phyloP scores from a whole-genome alignment of 2,888 invertebrate species.

The Drosophila anomalipes region DNA sequence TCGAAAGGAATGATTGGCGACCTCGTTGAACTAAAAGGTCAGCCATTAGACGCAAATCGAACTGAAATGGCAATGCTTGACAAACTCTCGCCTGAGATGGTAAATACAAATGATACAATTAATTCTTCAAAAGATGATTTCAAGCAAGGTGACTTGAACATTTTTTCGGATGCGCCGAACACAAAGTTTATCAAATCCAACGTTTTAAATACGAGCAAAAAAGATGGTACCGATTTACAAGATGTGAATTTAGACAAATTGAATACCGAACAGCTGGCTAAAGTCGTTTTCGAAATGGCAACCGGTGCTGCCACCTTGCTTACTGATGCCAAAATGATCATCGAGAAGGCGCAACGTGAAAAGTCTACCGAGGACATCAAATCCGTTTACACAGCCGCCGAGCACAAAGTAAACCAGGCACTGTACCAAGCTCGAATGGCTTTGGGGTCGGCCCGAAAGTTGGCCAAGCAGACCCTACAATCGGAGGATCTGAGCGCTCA shows the following conservation, averaged over 20 bases:
- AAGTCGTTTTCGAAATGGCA: constrained; percentile 46
- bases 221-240: background rate
- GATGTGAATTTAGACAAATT: background rate
- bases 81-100: background rate
- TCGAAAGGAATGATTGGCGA: background rate
- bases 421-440: constrained; percentile 55
- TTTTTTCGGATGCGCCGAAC: background rate
- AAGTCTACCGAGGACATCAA: constrained; percentile 13
- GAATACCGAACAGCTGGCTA: constrained; percentile 28
- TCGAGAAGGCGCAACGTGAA: constrained; percentile 20
- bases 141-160: background rate
- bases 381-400: constrained; percentile 42
- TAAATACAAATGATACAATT: background rate
- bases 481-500: constrained; percentile 23
- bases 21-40: background rate
- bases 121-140: background rate
- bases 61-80: background rate
- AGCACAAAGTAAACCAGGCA: constrained; percentile 42
- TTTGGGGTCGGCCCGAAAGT: constrained; percentile 39
- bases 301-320: constrained; percentile 49
- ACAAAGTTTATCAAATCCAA: background rate
- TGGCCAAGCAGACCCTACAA: constrained; percentile 36
- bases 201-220: background rate
- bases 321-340: constrained; percentile 37
- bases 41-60: background rate